Evolutionary conservation across 2,113 vertebrate species (phyloP).

Genomic region (Scytalopus superciliaris): DNA sequence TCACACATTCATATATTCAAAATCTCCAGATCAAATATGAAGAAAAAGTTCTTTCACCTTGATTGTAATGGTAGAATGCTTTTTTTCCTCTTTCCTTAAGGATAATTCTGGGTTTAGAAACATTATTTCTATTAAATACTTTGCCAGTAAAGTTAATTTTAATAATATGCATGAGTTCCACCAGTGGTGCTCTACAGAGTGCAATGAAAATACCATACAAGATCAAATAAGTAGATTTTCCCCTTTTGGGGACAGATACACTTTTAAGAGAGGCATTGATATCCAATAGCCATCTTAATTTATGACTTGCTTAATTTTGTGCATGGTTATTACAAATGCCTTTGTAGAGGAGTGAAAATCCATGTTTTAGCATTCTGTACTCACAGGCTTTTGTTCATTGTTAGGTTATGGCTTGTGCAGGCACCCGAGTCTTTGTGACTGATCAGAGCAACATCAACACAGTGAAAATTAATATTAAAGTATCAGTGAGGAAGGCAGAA

Average conservation of each 20-base stretch:
- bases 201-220: background rate
- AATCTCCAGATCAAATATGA: background rate
- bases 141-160: background rate
- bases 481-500: background rate
- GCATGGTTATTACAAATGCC: background rate
- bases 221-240: constrained; percentile 23
- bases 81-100: background rate
- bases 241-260: constrained; percentile 23
- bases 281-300: constrained; percentile 25
- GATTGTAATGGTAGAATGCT: background rate
- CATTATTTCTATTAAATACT: background rate
- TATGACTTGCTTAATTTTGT: constrained; percentile 9
- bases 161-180: constrained; percentile 26
- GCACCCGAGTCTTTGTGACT: fast-evolving
- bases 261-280: constrained; percentile 18
- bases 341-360: background rate
- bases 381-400: background rate
- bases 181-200: background rate
- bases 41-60: background rate
- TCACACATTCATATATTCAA: constrained; percentile 60
- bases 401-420: background rate
- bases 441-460: background rate
- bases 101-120: background rate
- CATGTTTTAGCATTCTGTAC: background rate
- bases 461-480: background rate